Percentiles rank a stretch among this genome's conserved stretches.
These are phyloP conservation scores for Alloscopus bannaensis DNA, from an alignment of 2,888 invertebrate species.

Conservation along the genomic window DNA sequence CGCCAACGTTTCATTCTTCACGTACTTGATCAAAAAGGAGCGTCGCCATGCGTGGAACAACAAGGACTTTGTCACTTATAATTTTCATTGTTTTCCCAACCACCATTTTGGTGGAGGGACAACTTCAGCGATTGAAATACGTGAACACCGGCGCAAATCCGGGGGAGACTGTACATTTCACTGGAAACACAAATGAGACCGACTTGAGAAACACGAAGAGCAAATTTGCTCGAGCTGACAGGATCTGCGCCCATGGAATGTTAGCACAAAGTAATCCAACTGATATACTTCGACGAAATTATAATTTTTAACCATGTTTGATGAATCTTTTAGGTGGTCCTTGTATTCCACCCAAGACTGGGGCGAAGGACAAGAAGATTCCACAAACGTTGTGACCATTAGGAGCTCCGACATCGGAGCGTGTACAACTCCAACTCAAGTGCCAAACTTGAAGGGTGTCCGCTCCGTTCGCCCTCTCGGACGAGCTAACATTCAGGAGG, in stretches of 20 bases:
- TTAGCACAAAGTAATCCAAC: conserved; percentile 16
- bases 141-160: conserved; percentile 9
- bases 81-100: no score
- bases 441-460: conserved; percentile 22
- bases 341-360: conserved; percentile 34
- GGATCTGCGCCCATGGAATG: conserved; percentile 39
- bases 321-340: conserved; percentile 42
- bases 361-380: conserved; percentile 44
- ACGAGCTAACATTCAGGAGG: background rate
- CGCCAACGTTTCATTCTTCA: no score
- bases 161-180: conserved; percentile 8
- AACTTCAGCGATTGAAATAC: conserved; percentile 27
- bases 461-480: conserved; percentile 35
- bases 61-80: no score
- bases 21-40: no score
- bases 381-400: conserved; percentile 39
- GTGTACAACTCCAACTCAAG: conserved; percentile 22
- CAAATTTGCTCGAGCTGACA: conserved; percentile 16
- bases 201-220: conserved; percentile 16
- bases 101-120: no score
- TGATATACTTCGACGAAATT: background rate
- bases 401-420: conserved; percentile 24
- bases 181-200: background rate
- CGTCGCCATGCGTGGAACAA: no score
- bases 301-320: background rate